These are phyloP conservation scores for Adineta ricciae DNA, from an alignment of 2,888 invertebrate genomes.

Conservation along the genomic window DNA sequence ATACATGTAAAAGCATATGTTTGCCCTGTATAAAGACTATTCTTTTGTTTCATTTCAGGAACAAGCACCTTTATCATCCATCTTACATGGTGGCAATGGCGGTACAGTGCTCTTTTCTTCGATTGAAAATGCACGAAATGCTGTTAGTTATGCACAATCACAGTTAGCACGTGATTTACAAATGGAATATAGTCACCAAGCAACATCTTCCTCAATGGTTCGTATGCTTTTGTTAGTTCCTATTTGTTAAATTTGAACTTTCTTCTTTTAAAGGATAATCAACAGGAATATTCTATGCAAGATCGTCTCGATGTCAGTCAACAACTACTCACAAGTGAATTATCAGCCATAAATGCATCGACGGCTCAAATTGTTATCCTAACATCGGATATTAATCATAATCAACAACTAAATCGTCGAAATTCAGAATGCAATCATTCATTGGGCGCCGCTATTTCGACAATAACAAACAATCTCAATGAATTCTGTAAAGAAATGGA, in stretches of 20 bases:
- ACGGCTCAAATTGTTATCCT: conserved; percentile 70
- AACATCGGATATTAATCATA: conserved; percentile 15
- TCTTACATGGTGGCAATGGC: not conserved
- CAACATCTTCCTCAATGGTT: not conserved
- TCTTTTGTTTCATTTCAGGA: not conserved
- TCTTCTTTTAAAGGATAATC: not conserved
- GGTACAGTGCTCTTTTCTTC: not conserved
- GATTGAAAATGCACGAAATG: conserved; percentile 25
- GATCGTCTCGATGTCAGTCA: conserved; percentile 83
- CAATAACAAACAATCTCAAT: conserved; percentile 72
- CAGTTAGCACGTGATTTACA: conserved; percentile 18
- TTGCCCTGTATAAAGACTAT: not conserved
- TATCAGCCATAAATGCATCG: conserved; percentile 97
- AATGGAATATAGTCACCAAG: conserved; percentile 17
- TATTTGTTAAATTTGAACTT: not conserved
- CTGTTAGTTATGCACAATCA: conserved; percentile 24
- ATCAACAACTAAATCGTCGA: not conserved
- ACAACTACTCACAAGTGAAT: conserved; percentile 87
- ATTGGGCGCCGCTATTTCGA: conserved; percentile 29
- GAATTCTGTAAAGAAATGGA: conserved; percentile 84
- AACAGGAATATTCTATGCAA: not conserved
- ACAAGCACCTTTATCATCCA: not conserved
- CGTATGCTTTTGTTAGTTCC: too few species aligned
- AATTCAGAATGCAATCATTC: conserved; percentile 25
- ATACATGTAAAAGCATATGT: not conserved